Percentiles rank a stretch among this genome's conserved stretches.
Conservation (phyloP, 2,888 invertebrate genomes). For the Cheilosia impressa region DNA sequence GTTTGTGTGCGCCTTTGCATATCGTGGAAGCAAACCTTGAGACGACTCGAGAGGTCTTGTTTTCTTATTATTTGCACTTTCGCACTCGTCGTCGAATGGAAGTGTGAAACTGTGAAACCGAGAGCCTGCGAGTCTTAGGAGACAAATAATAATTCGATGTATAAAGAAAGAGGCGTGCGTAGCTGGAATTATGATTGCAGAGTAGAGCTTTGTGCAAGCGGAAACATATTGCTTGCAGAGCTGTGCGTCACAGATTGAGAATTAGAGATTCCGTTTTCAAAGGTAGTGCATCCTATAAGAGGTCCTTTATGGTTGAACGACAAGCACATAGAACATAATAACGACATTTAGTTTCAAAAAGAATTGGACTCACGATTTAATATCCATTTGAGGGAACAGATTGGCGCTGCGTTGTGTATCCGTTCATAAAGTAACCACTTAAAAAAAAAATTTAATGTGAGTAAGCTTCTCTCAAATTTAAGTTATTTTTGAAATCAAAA, state of each 20-base stretch:
- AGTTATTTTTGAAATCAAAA: no score
- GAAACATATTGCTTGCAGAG: neutral
- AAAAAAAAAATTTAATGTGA: no score
- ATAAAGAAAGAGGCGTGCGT: neutral
- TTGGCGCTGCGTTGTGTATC: no score
- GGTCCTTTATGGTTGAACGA: no score
- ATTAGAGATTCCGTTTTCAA: no score
- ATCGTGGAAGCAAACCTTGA: conserved; percentile 25
- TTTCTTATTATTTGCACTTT: conserved; percentile 22
- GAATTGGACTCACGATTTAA: no score
- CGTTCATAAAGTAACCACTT: no score
- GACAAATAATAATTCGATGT: conserved; percentile 10
- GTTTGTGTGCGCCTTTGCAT: neutral
- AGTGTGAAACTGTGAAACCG: conserved; percentile 1
- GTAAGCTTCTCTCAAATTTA: no score
- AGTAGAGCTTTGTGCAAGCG: neutral
- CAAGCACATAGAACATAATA: no score
- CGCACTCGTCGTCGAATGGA: neutral
- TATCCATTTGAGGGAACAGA: no score
- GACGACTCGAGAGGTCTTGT: conserved; percentile 35
- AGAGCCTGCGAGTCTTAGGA: neutral
- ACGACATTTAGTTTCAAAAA: no score
- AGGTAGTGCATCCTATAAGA: no score
- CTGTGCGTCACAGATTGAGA: neutral
- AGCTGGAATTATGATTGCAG: conserved; percentile 9